These are phyloP conservation scores for Coregonus suidteri DNA, from an alignment of 2,797 vertebrate genomes.

Conservation along the genomic window DNA sequence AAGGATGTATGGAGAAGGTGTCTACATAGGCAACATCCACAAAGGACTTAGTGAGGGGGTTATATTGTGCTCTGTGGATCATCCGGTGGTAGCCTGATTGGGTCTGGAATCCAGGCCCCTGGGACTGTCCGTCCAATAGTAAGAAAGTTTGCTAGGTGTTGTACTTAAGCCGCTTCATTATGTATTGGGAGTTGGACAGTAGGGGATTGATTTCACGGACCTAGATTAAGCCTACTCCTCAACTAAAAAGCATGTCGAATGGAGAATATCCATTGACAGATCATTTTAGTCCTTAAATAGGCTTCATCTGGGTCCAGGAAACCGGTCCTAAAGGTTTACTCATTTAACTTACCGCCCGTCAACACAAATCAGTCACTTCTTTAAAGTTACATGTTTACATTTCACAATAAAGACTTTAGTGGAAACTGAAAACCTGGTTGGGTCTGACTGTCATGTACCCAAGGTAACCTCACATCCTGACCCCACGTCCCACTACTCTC, in stretches of 20 bases:
- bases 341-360: conserved; percentile 26
- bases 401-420: conserved; percentile 39
- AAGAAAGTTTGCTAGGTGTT: background rate
- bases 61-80: background rate
- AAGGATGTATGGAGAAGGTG: conserved; percentile 10
- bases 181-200: too few relatives aligned
- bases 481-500: conserved; percentile 91
- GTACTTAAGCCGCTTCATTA: background rate
- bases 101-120: background rate
- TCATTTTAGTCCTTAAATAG: too few relatives aligned
- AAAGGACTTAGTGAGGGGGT: background rate
- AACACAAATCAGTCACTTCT: conserved; percentile 38
- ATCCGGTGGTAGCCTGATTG: background rate
- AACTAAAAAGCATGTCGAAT: background rate
- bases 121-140: too few relatives aligned
- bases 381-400: conserved; percentile 40
- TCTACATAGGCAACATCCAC: background rate
- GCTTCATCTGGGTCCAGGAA: background rate
- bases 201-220: background rate
- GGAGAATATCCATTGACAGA: background rate
- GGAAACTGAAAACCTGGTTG: conserved; percentile 81
- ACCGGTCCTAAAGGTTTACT: background rate
- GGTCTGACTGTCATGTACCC: conserved; percentile 97
- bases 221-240: background rate
- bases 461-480: conserved; percentile 95